Evolutionary conservation across 2,113 vertebrate species (phyloP).

Genomic region (Pachyramphus minor): DNA sequence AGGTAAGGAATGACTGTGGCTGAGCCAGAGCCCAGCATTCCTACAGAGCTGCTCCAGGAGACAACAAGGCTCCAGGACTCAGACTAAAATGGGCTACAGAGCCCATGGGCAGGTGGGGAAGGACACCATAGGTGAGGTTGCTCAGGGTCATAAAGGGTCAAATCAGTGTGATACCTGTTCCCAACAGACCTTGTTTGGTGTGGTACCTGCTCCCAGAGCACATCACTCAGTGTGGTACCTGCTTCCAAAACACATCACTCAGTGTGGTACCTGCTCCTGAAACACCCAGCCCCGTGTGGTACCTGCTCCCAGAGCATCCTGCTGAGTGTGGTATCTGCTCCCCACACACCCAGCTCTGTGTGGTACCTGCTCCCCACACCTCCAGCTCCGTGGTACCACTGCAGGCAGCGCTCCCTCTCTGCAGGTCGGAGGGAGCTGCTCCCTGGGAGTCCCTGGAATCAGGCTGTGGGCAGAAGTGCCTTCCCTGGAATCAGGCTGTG

Average conservation of each 20-base stretch:
- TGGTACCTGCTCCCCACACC: not conserved
- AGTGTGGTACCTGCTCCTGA: not conserved
- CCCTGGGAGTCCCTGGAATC: no score
- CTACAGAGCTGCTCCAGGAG: not conserved
- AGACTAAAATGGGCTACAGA: not conserved
- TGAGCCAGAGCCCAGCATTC: not conserved
- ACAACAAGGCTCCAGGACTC: not conserved
- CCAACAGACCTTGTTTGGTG: no score
- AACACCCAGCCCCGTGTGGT: not conserved
- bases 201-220: not conserved
- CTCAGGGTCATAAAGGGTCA: not conserved
- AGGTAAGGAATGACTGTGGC: not conserved
- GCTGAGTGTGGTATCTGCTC: no score
- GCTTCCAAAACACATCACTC: not conserved
- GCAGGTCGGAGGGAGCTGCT: no score
- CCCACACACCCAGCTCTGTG: accelerated
- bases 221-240: not conserved
- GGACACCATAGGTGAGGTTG: not conserved
- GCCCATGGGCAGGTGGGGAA: not conserved
- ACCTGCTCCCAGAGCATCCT: not conserved
- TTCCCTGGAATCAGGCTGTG: no score
- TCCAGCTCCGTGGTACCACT: no score
- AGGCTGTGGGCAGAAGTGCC: no score
- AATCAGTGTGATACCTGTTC: not conserved
- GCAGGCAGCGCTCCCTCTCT: no score